phyloP scores from a whole-genome alignment of 2,888 invertebrate genomes.

The Eledone cirrhosa region DNA sequence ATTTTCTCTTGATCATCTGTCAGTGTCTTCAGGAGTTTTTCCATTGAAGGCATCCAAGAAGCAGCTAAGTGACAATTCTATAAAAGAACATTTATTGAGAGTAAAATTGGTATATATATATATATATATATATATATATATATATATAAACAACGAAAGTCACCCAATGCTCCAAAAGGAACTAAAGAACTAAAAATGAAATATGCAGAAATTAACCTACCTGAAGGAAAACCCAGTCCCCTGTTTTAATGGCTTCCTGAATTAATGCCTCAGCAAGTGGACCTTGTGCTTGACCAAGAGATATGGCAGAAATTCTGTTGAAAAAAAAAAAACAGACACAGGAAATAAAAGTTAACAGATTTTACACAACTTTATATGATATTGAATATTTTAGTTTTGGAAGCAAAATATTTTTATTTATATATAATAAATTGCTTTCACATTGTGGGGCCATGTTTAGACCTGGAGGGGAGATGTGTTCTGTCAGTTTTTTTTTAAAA shows the following conservation, averaged over 20 bases:
- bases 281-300: conserved; percentile 68
- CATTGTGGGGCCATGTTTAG: too few relatives aligned
- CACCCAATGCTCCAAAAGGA: too few relatives aligned
- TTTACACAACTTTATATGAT: too few relatives aligned
- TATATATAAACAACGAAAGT: background rate
- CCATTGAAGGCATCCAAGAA: conserved; percentile 68
- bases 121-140: conserved; percentile 11
- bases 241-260: conserved; percentile 60
- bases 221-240: conserved; percentile 69
- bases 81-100: conserved; percentile 30
- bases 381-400: too few relatives aligned
- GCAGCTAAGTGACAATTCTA: conserved; percentile 68
- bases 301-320: conserved; percentile 65
- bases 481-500: too few relatives aligned
- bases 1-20: conserved; percentile 63
- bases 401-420: too few relatives aligned
- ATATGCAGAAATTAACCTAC: conserved; percentile 40
- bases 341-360: too few relatives aligned
- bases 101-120: background rate
- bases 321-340: background rate
- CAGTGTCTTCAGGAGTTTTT: conserved; percentile 64
- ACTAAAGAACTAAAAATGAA: too few relatives aligned
- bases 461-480: background rate
- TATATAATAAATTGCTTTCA: too few relatives aligned
- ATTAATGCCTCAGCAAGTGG: conserved; percentile 68